phyloP scores from a whole-genome alignment of 2,888 invertebrate genomes.

The Mongoloraphidia duomilia region DNA sequence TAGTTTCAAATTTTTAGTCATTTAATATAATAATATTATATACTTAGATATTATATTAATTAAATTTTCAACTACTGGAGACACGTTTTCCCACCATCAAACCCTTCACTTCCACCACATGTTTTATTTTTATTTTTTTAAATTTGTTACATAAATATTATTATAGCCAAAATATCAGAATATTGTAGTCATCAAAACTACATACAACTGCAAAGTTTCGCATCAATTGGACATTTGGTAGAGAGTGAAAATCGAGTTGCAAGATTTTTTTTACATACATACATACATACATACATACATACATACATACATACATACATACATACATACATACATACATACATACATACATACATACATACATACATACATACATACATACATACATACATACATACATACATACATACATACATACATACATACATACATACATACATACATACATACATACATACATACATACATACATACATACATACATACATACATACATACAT shows the following conservation, averaged over 20 bases:
- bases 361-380: slow-evolving; percentile 5
- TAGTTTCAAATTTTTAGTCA: neutral
- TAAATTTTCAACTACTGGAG: neutral
- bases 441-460: slow-evolving; percentile 9
- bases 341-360: slow-evolving; percentile 7
- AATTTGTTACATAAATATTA: slow-evolving; percentile 3
- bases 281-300: slow-evolving; percentile 2
- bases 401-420: slow-evolving; percentile 9
- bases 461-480: too few relatives aligned
- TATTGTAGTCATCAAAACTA: too few relatives aligned
- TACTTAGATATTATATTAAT: neutral
- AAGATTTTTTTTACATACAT: slow-evolving; percentile 7
- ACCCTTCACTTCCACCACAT: too few relatives aligned
- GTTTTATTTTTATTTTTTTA: neutral
- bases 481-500: too few relatives aligned
- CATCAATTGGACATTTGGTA: too few relatives aligned
- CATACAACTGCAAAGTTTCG: too few relatives aligned
- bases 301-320: slow-evolving; percentile 7
- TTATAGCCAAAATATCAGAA: slow-evolving; percentile 4
- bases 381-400: slow-evolving; percentile 8
- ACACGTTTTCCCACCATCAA: neutral
- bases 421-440: slow-evolving; percentile 9
- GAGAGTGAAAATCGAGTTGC: too few relatives aligned
- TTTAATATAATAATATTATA: neutral
- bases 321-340: slow-evolving; percentile 9